Base-by-base conservation (phyloP, 2,888 invertebrate species). In the Trissoscelio sp. region DNA sequence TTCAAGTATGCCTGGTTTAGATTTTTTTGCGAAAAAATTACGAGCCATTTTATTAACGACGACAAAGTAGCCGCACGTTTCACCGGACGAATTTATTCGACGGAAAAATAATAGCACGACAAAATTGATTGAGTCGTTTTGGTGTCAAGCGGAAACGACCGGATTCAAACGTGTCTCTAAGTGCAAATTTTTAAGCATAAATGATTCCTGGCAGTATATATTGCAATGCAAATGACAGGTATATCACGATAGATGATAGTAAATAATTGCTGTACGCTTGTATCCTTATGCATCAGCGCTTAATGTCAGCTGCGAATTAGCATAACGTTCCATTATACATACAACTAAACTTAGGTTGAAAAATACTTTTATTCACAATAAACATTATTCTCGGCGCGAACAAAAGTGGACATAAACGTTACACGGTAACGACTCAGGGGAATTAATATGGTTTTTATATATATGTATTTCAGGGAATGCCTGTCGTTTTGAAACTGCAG, bases 251-350 rank as follows among this genome's bases (percentile, higher is more conserved):
- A 57, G 64, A 57, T 64, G 64, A 64, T 74, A 74, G 48, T 39
- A 58, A 64, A 66, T 66, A 66, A 66, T 66, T 74, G 57, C 66
- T 12, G 18, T 18, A 42, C 42, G 39, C 66, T 58, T 62, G 48
- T 57, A 66, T 48, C 48, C 66, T 64, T 66, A 66, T 74, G 74
- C 74, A 46, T 67, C 51, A 14, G 37, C 51, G 75, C 24, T 77
- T 77, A 77, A 77, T 69, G 67, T 67, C 75, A 67, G 60, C 31
- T 16, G 24, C 39, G 31, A 58, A 77, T 69, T 77, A 69, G 37
- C 75, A 77, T 77, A 77, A 77, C 44, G 66, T 58, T 75, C 51
- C 37, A 58, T 58, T 75, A 66, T 74, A 51, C 58, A 67, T 48
- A 67, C 37, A 46, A 16, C 44, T 55, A 14, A 48, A 66, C 37